These are phyloP conservation scores for Holcopasites calliopsidis DNA, from an alignment of 1,140 invertebrate genomes.

Conservation along the genomic window DNA sequence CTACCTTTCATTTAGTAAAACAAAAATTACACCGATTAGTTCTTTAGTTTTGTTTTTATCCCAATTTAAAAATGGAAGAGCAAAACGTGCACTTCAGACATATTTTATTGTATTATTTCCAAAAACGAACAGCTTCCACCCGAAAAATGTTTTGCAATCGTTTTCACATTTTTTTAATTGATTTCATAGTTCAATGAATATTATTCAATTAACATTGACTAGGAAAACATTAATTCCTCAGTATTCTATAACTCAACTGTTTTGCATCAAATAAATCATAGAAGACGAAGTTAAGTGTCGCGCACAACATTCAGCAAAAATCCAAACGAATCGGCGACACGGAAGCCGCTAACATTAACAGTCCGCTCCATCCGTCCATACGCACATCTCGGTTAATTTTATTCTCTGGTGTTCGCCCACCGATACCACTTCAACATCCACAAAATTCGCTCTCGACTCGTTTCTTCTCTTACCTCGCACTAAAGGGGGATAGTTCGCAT, in stretches of 20 bases:
- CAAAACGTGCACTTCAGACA: too few relatives aligned
- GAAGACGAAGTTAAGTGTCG: not conserved
- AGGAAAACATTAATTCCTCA: not conserved
- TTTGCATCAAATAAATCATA: not conserved
- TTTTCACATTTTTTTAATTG: too few relatives aligned
- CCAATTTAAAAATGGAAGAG: too few relatives aligned
- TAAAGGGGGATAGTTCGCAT: not conserved
- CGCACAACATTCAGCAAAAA: not conserved
- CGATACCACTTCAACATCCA: not conserved
- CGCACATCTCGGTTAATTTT: constrained; percentile 7
- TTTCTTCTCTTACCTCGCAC: not conserved
- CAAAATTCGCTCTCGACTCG: constrained; percentile 13
- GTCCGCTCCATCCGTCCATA: not conserved
- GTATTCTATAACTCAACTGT: not conserved
- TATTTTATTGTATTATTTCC: too few relatives aligned
- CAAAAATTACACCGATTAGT: too few relatives aligned
- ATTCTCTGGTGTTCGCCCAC: not conserved
- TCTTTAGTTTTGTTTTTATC: too few relatives aligned
- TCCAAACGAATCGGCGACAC: constrained; percentile 1
- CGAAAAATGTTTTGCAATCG: too few relatives aligned
- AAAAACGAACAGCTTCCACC: too few relatives aligned
- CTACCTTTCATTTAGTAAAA: too few relatives aligned
- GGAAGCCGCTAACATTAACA: constrained; percentile 3
- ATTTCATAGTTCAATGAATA: too few relatives aligned
- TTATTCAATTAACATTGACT: not conserved